phyloP scores from a whole-genome alignment of 2,797 vertebrate genomes.

The Glyptemys insculpta region DNA sequence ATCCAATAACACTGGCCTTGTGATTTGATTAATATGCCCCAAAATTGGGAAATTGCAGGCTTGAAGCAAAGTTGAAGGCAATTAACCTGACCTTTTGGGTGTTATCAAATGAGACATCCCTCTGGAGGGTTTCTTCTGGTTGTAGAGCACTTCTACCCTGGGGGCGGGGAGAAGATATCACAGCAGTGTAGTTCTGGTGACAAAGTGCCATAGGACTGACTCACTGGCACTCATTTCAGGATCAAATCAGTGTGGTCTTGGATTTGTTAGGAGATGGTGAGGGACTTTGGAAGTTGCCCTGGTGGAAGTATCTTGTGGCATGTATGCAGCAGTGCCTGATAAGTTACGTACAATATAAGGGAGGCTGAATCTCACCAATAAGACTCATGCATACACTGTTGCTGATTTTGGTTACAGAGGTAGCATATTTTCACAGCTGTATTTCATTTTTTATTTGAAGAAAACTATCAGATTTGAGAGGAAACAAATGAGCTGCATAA shows the following conservation, averaged over 20 bases:
- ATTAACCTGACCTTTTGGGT: neutral
- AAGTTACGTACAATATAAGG: neutral
- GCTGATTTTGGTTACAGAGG: neutral
- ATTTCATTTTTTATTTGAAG: neutral
- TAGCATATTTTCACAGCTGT: neutral
- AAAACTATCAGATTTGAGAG: neutral
- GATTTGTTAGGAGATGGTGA: neutral
- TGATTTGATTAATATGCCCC: neutral
- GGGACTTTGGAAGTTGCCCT: neutral
- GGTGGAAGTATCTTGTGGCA: neutral
- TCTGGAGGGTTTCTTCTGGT: neutral
- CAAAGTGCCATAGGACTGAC: neutral
- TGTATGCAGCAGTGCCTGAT: neutral
- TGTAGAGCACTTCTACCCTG: neutral
- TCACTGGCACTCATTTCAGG: neutral
- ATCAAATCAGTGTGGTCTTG: neutral
- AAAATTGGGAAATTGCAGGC: neutral
- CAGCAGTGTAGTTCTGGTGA: neutral
- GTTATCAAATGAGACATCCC: neutral
- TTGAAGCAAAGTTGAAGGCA: neutral
- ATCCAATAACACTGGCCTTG: neutral
- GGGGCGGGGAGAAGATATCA: neutral
- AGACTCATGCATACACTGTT: neutral
- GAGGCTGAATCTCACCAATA: neutral
- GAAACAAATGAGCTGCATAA: accelerated